Conservation (phyloP, 2,113 vertebrate genomes). For the Meleagris gallopavo region DNA sequence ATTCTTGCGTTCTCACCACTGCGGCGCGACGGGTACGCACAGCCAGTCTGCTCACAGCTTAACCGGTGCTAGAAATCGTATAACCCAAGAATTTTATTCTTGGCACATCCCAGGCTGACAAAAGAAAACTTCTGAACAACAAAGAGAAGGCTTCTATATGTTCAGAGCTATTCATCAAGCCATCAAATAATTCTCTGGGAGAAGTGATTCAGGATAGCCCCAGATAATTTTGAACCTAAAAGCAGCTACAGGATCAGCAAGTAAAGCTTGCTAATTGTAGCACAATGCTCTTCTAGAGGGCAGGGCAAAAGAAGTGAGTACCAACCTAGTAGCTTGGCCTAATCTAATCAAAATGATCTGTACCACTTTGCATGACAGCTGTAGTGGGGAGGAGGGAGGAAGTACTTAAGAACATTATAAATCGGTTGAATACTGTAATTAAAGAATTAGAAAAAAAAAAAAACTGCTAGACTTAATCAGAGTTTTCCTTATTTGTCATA, state of each 20-base stretch:
- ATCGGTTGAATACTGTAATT: neutral
- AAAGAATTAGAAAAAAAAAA: neutral
- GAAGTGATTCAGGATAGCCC: neutral
- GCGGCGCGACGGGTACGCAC: fast-evolving
- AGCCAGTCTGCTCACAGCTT: neutral
- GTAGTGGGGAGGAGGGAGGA: neutral
- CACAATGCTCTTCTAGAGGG: neutral
- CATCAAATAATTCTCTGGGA: neutral
- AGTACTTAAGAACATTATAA: neutral
- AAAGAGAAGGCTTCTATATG: neutral
- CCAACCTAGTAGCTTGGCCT: neutral
- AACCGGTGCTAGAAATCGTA: neutral
- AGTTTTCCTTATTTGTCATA: neutral
- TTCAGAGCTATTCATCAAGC: neutral
- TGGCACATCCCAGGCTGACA: neutral
- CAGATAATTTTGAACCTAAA: neutral
- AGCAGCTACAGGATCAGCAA: neutral
- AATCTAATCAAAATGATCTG: neutral
- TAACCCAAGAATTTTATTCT: neutral
- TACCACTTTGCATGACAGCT: neutral
- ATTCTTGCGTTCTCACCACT: neutral
- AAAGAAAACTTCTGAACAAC: neutral
- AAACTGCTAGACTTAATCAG: neutral
- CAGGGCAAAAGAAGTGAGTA: neutral
- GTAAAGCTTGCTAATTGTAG: neutral